These are phyloP conservation scores for Odontophorus gujanensis DNA, from an alignment of 2,113 vertebrate genomes.

Conservation along the genomic window DNA sequence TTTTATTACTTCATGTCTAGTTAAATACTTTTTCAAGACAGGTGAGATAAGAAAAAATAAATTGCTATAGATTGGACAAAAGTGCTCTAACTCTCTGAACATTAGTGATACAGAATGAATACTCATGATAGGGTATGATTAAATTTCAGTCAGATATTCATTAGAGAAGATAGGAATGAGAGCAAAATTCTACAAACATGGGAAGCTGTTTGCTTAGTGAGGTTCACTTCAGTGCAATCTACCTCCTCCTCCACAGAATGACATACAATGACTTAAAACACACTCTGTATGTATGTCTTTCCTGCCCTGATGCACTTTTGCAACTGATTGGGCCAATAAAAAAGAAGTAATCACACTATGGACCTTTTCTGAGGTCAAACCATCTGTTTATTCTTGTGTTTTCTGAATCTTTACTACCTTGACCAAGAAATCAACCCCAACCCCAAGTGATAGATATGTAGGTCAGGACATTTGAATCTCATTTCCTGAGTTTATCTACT, in stretches of 20 bases:
- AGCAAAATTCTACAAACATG: background rate
- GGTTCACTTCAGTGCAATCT: background rate
- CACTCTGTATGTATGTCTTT: background rate
- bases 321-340: background rate
- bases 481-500: background rate
- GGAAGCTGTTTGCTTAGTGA: background rate
- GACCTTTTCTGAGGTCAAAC: background rate
- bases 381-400: background rate
- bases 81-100: background rate
- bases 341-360: background rate
- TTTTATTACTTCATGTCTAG: background rate
- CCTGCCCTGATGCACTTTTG: background rate
- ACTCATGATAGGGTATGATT: slow-evolving; percentile 36
- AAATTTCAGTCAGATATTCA: slow-evolving; percentile 38
- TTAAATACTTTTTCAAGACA: background rate
- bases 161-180: background rate
- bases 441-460: background rate
- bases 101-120: slow-evolving; percentile 14
- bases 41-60: background rate
- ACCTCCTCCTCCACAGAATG: background rate
- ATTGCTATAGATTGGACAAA: background rate
- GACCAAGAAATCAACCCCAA: background rate
- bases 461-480: background rate
- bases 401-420: background rate
- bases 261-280: background rate